phyloP scores from a whole-genome alignment of 1,140 invertebrate species.

The Leptopilina boulardi region DNA sequence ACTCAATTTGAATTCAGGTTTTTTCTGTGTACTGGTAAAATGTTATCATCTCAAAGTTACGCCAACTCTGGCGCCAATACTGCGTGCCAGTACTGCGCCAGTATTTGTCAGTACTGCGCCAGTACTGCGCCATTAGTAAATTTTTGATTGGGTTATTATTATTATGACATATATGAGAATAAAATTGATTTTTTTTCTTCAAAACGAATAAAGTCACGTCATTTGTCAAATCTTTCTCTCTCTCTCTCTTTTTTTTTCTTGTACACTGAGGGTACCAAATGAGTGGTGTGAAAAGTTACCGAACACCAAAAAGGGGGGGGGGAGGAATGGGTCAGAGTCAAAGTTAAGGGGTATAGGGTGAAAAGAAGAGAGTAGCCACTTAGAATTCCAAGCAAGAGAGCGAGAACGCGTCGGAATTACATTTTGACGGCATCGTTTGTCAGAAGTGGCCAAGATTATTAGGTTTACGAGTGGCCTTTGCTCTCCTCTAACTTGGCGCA shows the following conservation, averaged over 20 bases:
- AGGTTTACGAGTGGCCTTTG: constrained; percentile 70
- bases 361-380: constrained; percentile 58
- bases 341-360: constrained; percentile 42
- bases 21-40: too few relatives aligned
- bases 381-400: constrained; percentile 63
- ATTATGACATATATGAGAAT: constrained; percentile 44
- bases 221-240: constrained; percentile 66
- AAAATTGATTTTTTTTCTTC: constrained; percentile 60
- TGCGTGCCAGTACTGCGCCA: too few relatives aligned
- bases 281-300: constrained; percentile 16
- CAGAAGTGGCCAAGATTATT: constrained; percentile 72
- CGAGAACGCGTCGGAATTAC: constrained; percentile 68
- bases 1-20: too few relatives aligned
- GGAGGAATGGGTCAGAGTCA: constrained; percentile 21
- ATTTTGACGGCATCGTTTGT: constrained; percentile 73
- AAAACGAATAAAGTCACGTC: constrained; percentile 60
- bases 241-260: constrained; percentile 6
- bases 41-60: too few relatives aligned
- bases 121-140: too few relatives aligned
- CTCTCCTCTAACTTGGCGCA: constrained; percentile 48
- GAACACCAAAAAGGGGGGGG: constrained; percentile 38
- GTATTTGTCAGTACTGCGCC: too few relatives aligned
- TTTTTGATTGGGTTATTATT: too few relatives aligned
- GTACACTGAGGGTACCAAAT: constrained; percentile 49
- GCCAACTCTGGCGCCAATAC: too few relatives aligned